Evolutionary conservation across 2,113 vertebrate species (phyloP), one percentile per base, ranked within the genome.

Genomic region (Caretta caretta): DNA sequence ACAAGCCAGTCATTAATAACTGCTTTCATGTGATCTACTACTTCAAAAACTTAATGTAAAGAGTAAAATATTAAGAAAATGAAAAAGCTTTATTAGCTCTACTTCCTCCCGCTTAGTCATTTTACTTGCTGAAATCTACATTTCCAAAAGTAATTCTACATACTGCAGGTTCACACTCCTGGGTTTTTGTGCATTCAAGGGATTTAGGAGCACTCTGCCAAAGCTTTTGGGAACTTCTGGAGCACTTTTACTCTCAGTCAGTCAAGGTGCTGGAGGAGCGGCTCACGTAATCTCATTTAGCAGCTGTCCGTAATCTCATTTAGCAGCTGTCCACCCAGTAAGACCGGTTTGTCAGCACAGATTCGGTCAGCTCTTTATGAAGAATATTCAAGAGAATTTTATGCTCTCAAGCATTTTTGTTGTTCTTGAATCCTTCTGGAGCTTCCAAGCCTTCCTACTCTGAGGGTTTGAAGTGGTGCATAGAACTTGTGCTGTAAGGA

Each of bases 41-140:
- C 93, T 97, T 97, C 96, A 94, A 31, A 95, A 92, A 48, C 96
- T 93, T 94, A 95, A 94, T 88, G 95, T 97, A 94, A 92, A 92
- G 90, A 91, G 94, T 27, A 49, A 80, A 88, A 80, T 75, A 94
- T 96, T 94, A 96, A 85, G 87, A 92, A 97, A 97, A 95, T 95
- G 57, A 82, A 84, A 56, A 94, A 49, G 80, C 57, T 14, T 80
- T 81, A 29, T 93, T 90, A 93, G 51, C 50, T 93, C 65, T 72
- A 62, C 35, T 2, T 96, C 42, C 27, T 94, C 80, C 57, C 49
- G 94, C 86, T 76, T 90, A 46, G 22, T 93, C 27, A 5, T 95
- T 96, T 94, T 72, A 46, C 87, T 85, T 16, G 4, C 88, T 72
- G 4, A 96, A 93, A 88, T 94, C 48, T 95, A 27, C 89, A 88